A percentile compares a stretch with the other conserved stretches of the same genome.
Evolutionary conservation across 1,140 invertebrate genomes (phyloP).

Genomic region (Zophobas morio): DNA sequence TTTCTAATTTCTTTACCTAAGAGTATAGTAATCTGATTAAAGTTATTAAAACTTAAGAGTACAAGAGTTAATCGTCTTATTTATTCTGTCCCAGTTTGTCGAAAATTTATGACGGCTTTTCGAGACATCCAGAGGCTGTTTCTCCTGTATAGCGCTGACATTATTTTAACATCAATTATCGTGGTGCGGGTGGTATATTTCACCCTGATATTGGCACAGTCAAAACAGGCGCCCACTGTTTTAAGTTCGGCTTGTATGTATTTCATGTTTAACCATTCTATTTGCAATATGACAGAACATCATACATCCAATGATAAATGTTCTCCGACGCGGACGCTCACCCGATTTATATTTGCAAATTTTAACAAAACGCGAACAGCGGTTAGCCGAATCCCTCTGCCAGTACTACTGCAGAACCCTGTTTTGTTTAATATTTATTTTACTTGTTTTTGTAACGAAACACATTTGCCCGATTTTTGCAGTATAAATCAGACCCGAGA

Average conservation of each 20-base stretch:
- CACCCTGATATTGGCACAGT: conserved; percentile 36
- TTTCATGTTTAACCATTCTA: conserved; percentile 49
- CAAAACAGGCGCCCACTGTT: conserved; percentile 30
- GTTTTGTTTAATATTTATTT: conserved; percentile 15
- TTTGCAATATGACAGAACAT: conserved; percentile 49
- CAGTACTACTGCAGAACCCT: background rate
- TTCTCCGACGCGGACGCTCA: conserved; percentile 27
- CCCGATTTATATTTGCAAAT: conserved; percentile 49
- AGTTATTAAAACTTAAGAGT: conserved; percentile 24
- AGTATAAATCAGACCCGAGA: background rate
- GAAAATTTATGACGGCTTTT: background rate
- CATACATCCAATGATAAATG: conserved; percentile 48
- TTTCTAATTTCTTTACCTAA: conserved; percentile 45
- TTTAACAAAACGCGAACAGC: conserved; percentile 30
- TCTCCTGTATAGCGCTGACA: conserved; percentile 3
- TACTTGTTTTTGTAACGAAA: conserved; percentile 4
- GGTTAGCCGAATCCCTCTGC: background rate
- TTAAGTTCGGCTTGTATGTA: conserved; percentile 42
- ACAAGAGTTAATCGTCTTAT: conserved; percentile 24
- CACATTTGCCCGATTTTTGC: background rate
- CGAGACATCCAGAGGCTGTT: background rate
- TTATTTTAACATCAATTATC: conserved; percentile 35
- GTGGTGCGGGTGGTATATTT: conserved; percentile 35
- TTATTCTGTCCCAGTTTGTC: conserved; percentile 2
- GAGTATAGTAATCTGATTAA: conserved; percentile 1